Evolutionary conservation across 1,140 invertebrate genomes (phyloP).

Genomic region (Apocrypta bakeri): DNA sequence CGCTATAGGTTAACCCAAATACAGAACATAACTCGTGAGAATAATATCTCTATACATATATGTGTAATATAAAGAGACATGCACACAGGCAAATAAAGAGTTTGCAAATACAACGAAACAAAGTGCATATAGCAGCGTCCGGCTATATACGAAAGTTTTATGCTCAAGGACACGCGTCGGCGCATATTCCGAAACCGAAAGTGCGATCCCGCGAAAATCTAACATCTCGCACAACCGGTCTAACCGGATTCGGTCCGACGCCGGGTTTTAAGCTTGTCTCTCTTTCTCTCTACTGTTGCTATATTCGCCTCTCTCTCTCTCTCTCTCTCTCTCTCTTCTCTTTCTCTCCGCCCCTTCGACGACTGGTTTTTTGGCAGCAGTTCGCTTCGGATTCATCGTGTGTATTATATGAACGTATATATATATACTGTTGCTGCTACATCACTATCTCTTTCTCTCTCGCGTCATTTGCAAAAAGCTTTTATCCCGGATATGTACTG

Average conservation of each 20-base stretch:
- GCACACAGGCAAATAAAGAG: too few relatives aligned
- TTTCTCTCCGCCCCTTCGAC: slow-evolving; percentile 5
- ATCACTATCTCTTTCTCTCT: too few relatives aligned
- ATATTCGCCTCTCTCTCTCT: neutral
- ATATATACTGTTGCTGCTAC: neutral
- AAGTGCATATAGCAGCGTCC: neutral
- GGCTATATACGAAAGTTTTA: slow-evolving; percentile 54
- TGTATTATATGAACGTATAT: too few relatives aligned
- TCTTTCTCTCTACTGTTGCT: neutral
- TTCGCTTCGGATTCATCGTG: neutral
- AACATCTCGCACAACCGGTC: slow-evolving; percentile 75
- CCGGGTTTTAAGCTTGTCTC: slow-evolving; percentile 29
- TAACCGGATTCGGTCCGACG: slow-evolving; percentile 70
- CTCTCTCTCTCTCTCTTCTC: neutral
- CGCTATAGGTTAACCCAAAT: neutral
- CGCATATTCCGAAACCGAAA: slow-evolving; percentile 74
- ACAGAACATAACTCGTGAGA: too few relatives aligned
- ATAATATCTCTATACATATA: too few relatives aligned
- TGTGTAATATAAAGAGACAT: too few relatives aligned
- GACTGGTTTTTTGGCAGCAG: slow-evolving; percentile 49
- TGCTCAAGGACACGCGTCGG: slow-evolving; percentile 67
- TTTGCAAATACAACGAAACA: neutral
- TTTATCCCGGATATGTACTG: neutral
- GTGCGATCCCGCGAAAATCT: slow-evolving; percentile 76
- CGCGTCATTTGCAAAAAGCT: slow-evolving; percentile 35